phyloP scores from a whole-genome alignment of 1,140 invertebrate genomes.

The Caerostris extrusa region DNA sequence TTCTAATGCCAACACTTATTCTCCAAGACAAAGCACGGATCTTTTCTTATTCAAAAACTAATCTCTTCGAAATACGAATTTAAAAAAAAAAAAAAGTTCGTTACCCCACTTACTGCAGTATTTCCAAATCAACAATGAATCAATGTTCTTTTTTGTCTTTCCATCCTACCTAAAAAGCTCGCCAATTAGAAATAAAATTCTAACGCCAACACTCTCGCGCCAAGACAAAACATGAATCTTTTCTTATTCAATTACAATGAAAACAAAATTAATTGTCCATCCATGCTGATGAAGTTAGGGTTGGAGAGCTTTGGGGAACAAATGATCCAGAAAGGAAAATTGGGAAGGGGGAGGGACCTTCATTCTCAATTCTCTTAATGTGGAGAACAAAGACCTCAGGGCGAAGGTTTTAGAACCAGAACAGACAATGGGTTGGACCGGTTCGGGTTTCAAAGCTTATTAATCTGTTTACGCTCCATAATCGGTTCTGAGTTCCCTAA shows the following conservation, averaged over 20 bases:
- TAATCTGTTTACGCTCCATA: conserved; percentile 73
- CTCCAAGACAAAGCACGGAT: no score
- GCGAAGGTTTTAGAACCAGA: not conserved
- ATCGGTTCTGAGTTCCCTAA: conserved; percentile 64
- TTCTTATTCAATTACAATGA: conserved; percentile 62
- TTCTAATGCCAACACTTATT: no score
- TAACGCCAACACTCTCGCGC: not conserved
- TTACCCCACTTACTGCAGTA: no score
- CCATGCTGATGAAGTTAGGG: not conserved
- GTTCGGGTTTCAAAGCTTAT: conserved; percentile 57
- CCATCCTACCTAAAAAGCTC: no score
- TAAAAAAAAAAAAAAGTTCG: no score
- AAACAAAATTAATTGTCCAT: conserved; percentile 64
- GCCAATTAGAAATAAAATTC: no score
- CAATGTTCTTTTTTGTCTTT: no score
- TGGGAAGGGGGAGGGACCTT: not conserved
- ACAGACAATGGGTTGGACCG: conserved; percentile 3
- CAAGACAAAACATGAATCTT: not conserved
- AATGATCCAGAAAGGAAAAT: not conserved
- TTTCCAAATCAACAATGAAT: no score
- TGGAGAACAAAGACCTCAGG: conserved; percentile 52
- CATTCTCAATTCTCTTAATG: conserved; percentile 54
- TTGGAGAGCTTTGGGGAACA: no score
- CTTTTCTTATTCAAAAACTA: not conserved
- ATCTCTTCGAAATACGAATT: no score